Evolutionary conservation across 2,888 invertebrate species (phyloP).

Genomic region (Chaetoderma sp.): DNA sequence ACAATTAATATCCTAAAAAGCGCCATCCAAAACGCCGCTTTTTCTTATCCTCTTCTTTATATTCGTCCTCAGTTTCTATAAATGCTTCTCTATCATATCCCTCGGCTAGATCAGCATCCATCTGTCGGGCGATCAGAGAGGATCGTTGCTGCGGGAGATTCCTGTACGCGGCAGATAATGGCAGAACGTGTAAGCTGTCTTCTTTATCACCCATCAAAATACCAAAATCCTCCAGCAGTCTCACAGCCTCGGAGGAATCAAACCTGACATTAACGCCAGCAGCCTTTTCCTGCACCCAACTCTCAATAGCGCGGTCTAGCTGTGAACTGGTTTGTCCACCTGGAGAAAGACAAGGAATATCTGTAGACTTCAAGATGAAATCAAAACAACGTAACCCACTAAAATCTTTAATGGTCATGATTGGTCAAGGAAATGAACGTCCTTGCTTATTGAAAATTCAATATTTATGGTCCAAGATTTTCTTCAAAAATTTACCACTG

Average conservation of each 20-base stretch:
- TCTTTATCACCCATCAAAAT: conserved; percentile 52
- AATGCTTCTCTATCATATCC: conserved; percentile 63
- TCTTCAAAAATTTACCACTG: too few species aligned
- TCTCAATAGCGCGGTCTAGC: conserved; percentile 51
- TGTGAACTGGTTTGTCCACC: conserved; percentile 51
- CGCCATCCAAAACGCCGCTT: conserved; percentile 57
- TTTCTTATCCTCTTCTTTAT: conserved; percentile 52
- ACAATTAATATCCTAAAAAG: too few species aligned
- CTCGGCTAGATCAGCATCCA: conserved; percentile 57
- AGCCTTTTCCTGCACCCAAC: conserved; percentile 52
- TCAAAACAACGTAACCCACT: background rate
- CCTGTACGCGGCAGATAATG: conserved; percentile 54
- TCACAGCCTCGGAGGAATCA: conserved; percentile 54
- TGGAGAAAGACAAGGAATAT: conserved; percentile 35
- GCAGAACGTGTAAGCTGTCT: conserved; percentile 59
- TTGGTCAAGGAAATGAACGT: too few species aligned
- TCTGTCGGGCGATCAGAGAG: conserved; percentile 49
- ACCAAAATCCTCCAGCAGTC: conserved; percentile 52
- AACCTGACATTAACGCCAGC: conserved; percentile 53
- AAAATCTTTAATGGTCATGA: too few species aligned
- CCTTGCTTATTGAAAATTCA: too few species aligned
- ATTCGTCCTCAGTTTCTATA: conserved; percentile 57
- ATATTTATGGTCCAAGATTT: too few species aligned
- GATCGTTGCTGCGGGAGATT: conserved; percentile 57
- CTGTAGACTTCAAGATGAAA: background rate